Evolutionary conservation across 2,888 invertebrate genomes (phyloP).

Genomic region (Steromphala cineraria): DNA sequence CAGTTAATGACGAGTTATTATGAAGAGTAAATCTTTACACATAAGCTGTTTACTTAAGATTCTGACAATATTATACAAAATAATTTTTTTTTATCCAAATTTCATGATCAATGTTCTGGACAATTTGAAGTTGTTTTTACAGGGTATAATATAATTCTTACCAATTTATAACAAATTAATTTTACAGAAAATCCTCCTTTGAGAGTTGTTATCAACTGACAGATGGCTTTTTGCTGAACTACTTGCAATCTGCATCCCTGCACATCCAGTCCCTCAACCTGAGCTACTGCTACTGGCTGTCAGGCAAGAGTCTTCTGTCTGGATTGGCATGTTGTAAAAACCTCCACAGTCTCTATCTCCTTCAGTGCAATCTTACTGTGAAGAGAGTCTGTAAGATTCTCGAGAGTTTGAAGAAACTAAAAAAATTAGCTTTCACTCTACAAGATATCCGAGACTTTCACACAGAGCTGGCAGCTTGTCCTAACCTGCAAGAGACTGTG

Average conservation of each 20-base stretch:
- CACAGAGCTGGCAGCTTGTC: conserved; percentile 57
- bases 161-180: background rate
- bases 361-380: conserved; percentile 63
- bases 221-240: conserved; percentile 57
- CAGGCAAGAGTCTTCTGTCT: conserved; percentile 50
- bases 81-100: background rate
- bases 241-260: conserved; percentile 46
- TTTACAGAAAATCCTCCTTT: conserved; percentile 59
- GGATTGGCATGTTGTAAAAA: conserved; percentile 61
- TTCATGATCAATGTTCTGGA: background rate
- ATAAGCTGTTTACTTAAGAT: too few relatives aligned
- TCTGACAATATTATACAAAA: too few relatives aligned
- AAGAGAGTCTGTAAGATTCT: conserved; percentile 64
- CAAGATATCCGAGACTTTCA: conserved; percentile 66
- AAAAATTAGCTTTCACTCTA: conserved; percentile 64
- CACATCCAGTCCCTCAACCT: conserved; percentile 61
- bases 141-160: too few relatives aligned
- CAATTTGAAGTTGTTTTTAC: background rate
- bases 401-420: conserved; percentile 53
- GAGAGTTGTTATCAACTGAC: conserved; percentile 50
- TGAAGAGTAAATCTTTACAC: too few relatives aligned
- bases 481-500: conserved; percentile 58
- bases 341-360: conserved; percentile 60
- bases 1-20: too few relatives aligned
- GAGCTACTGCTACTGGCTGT: conserved; percentile 70